Conservation (phyloP, 2,888 invertebrate species). For the Mellilla xanthometata region DNA sequence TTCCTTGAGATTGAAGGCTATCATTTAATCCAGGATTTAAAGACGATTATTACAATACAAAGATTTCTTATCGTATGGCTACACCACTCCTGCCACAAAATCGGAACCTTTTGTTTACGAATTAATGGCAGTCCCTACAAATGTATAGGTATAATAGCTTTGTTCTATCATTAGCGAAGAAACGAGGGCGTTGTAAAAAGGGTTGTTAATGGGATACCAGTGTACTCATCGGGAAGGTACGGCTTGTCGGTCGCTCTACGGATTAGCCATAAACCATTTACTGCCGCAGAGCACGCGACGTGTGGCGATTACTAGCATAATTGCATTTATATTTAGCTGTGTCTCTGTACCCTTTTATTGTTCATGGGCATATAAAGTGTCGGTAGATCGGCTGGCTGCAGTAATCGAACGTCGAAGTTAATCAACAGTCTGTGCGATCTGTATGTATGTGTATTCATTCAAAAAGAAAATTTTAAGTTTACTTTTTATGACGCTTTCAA, state of each 20-base stretch:
- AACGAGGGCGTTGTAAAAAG: constrained; percentile 24
- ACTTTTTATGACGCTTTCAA: too few species aligned
- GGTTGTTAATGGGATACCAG: constrained; percentile 29
- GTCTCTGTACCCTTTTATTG: too few species aligned
- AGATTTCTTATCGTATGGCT: background rate
- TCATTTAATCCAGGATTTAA: too few species aligned
- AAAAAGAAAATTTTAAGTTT: too few species aligned
- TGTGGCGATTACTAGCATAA: background rate
- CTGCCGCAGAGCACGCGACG: background rate
- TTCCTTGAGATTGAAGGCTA: too few species aligned
- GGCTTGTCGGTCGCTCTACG: constrained; percentile 17
- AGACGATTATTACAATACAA: background rate
- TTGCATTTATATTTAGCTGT: too few species aligned
- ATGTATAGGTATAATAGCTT: too few species aligned
- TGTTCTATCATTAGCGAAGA: constrained; percentile 20
- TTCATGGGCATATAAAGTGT: too few species aligned
- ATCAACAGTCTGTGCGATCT: too few species aligned
- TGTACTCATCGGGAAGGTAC: constrained; percentile 28
- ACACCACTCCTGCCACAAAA: background rate
- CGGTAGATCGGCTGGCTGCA: too few species aligned
- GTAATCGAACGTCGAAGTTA: too few species aligned
- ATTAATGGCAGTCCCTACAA: constrained; percentile 10
- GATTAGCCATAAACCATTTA: constrained; percentile 29
- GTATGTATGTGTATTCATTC: too few species aligned
- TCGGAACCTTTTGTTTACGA: constrained; percentile 8